Evolutionary conservation across 2,888 invertebrate species (phyloP), one percentile per base, ranked within the genome.

Genomic region (Micropterix aruncella): DNA sequence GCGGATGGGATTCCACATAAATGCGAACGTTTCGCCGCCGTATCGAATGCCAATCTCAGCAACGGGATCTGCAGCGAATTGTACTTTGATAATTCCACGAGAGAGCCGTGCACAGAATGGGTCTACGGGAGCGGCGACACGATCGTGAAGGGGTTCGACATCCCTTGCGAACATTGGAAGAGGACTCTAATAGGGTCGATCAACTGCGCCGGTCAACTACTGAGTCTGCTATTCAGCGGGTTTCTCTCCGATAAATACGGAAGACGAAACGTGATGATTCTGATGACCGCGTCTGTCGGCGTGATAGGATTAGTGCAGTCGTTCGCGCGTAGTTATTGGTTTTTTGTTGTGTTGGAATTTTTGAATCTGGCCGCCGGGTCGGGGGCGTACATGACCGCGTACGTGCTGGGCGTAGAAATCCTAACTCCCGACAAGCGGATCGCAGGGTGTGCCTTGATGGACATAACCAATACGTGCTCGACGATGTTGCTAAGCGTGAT

Each of bases 141-240:
- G 1, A 47, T 49, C 16, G 46, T 49, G 4, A 42, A 42, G 37
- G 49, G 46, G 42, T 75, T 70, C 56, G 55, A 60, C 48, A 56
- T 76, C 5, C 65, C 69, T 27, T 76, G 76, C 51, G 63, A 67
- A 16, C 59, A 70, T 51, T 80, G 79, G 79, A 76, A 74, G 57
- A 56, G 79, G 44, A 67, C 78, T 2, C 52, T 80, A 50, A 73
- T 79, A 16, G 80, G 80, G 7, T 77, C 79, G 14, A 59, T 77
- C 3, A 75, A 77, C 52, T 76, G 73, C 52, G 54, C 74, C 45
- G 78, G 77, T 16, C 75, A 76, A 53, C 74, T 78, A 52, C 58
- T 76, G 47, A 75, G 77, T 7, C 61, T 77, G 48, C 73, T 74
- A 3, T 58, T 76, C 38, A 66, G 74, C 9, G 79, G 79, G 43